Evolutionary conservation across 2,888 invertebrate species (phyloP), one percentile per base, ranked within the genome.

Genomic region (Pterobdella sp.): DNA sequence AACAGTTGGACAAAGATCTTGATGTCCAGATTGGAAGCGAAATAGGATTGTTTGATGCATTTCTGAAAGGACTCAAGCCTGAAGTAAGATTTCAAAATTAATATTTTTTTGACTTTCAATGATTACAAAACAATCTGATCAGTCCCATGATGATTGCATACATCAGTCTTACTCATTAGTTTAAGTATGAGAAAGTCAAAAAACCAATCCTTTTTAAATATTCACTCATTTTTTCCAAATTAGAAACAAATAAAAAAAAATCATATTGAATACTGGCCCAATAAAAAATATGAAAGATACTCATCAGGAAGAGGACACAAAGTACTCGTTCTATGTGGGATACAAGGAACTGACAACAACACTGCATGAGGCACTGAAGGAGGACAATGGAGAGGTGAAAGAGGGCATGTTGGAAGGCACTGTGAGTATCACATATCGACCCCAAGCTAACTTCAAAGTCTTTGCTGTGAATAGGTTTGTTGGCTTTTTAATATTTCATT

Each of bases 371-470:
- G 60, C n/a, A 3, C 26, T 56, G 60, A 56, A 56, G 60, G 60
- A n/a, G 7, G 60, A 56, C 26, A 26, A 56, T 56, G 60, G 60
- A 3, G 26, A n/a, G 4, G 18, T 56, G 60, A 56, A n/a, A 26
- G 60, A 56, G n/a, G 60, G 60, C 3, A n/a, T 56, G 10, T 22
- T 56, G 60, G 60, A 56, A 22, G 60, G n/a, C 3, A 7, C n/a
- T 3, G 60, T 56, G 14, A 22, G 26, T 56, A 26, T 98, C 77
- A 87, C 95, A 71, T 98, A 95, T 83, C 94, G 96, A 81, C 94
- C 96, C 72, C 95, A 98, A 85, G 96, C 98, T 1, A 89, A 96
- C 34, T 99, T 98, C 82, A 88, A 52, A 52, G 83, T 84, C 10
- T 77, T 84, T 34, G 83, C 96, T 4, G 93, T 97, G 18, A 95